Evolutionary conservation across 2,113 vertebrate species (phyloP).

Genomic region (Hiodon alosoides): DNA sequence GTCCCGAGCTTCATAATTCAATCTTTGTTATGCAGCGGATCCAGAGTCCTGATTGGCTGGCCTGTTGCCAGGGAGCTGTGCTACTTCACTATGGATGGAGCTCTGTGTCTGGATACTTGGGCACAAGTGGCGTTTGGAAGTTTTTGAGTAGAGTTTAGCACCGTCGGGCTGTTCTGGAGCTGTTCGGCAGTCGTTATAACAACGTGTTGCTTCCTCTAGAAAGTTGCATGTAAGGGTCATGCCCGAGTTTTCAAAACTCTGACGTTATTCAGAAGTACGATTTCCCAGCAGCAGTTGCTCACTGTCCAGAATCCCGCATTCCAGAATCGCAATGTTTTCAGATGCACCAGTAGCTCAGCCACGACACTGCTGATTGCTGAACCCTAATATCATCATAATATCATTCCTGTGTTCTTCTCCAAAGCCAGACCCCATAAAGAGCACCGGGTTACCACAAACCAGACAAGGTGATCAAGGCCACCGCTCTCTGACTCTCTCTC

Average conservation of each 20-base stretch:
- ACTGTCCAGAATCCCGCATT: background rate
- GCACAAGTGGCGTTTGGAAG: background rate
- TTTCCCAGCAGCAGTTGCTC: background rate
- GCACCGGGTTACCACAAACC: background rate
- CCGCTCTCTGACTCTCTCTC: background rate
- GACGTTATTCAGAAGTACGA: background rate
- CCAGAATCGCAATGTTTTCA: background rate
- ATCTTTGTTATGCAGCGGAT: background rate
- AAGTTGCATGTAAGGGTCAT: no score
- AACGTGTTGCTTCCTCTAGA: background rate
- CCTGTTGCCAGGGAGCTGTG: conserved; percentile 21
- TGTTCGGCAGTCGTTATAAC: background rate
- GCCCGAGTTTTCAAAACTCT: background rate
- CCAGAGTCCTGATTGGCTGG: conserved; percentile 18
- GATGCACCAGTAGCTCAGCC: background rate
- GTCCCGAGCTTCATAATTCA: background rate
- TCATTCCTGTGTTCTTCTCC: background rate
- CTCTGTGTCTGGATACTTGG: conserved; percentile 5
- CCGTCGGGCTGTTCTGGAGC: background rate
- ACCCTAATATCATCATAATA: background rate
- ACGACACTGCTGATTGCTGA: background rate
- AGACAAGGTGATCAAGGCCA: background rate
- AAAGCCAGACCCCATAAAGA: conserved; percentile 4
- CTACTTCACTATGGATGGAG: background rate
- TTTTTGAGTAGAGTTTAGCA: background rate